These are phyloP conservation scores for Eupithecia tripunctaria DNA, from an alignment of 2,888 invertebrate genomes.

Conservation along the genomic window DNA sequence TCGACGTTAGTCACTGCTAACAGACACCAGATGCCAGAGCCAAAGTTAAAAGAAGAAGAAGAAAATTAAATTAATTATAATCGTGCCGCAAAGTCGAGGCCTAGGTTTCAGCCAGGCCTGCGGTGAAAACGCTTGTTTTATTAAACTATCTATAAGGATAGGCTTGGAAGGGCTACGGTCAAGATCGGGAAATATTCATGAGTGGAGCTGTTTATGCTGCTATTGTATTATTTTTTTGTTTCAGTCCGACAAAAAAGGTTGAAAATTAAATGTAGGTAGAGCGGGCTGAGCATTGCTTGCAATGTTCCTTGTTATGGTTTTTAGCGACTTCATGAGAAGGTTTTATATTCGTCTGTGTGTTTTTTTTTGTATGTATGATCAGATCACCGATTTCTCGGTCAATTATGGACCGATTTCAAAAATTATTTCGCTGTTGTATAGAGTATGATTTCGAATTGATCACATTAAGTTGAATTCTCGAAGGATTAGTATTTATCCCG, in stretches of 20 bases:
- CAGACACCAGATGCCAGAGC: no score
- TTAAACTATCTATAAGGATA: slow-evolving; percentile 5
- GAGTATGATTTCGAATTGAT: no score
- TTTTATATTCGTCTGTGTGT: no score
- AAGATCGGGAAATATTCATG: slow-evolving; percentile 5
- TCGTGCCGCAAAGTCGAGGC: background rate
- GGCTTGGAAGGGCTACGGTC: slow-evolving; percentile 2
- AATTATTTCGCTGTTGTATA: no score
- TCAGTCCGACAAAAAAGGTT: background rate
- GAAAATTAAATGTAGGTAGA: background rate
- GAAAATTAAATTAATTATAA: background rate
- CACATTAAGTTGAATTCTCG: no score
- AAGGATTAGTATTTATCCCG: no score
- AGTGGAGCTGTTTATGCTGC: background rate
- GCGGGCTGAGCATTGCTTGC: background rate
- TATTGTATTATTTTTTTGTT: background rate
- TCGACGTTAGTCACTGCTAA: no score
- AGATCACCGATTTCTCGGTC: no score
- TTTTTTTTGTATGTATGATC: no score
- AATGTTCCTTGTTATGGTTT: background rate
- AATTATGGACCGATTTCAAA: no score
- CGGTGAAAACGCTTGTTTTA: slow-evolving; percentile 3
- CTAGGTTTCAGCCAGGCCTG: background rate
- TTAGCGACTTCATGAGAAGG: no score
- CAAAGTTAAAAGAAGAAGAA: no score